These are phyloP conservation scores for Aurelia sp. DNA, from an alignment of 30 jellyfish, hydroid and myxozoan species.

Conservation along the genomic window DNA sequence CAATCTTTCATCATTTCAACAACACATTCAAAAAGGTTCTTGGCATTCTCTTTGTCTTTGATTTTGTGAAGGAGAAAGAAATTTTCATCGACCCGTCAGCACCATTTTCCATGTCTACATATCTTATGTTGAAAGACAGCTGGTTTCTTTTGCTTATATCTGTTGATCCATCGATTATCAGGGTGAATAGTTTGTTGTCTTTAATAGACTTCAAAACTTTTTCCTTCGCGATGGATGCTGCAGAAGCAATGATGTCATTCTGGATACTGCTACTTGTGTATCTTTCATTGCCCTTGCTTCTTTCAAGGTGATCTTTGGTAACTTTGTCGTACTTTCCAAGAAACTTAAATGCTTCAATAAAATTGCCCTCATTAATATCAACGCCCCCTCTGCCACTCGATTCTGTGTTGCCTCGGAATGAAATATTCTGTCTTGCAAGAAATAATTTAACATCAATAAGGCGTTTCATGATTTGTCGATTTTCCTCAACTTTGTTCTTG, in stretches of 20 bases:
- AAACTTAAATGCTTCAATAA: too few species aligned
- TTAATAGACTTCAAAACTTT: too few species aligned
- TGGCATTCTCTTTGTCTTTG: constrained; percentile 11
- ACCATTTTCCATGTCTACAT: neutral
- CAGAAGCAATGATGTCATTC: neutral
- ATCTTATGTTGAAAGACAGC: constrained; percentile 12
- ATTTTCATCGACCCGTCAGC: too few species aligned
- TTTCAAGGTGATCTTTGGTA: constrained; percentile 16
- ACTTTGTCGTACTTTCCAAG: too few species aligned
- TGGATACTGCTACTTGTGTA: constrained; percentile 4
- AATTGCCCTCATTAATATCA: neutral
- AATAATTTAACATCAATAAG: constrained; percentile 12
- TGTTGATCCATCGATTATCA: constrained; percentile 1
- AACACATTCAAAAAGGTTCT: constrained; percentile 24
- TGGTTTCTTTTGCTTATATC: constrained; percentile 33
- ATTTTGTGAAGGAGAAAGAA: neutral
- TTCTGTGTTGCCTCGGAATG: constrained; percentile 32
- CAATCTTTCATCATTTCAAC: constrained; percentile 17
- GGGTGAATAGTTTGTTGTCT: neutral
- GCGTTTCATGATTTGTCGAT: constrained; percentile 16
- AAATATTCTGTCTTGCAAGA: constrained; percentile 31
- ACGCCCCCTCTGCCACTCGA: constrained; percentile 15
- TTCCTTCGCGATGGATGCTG: neutral
- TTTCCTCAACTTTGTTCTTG: constrained; percentile 11
- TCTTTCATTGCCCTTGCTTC: constrained; percentile 16